These are phyloP conservation scores for Anas platyrhynchos DNA, from an alignment of 2,113 vertebrate genomes.

Conservation along the genomic window DNA sequence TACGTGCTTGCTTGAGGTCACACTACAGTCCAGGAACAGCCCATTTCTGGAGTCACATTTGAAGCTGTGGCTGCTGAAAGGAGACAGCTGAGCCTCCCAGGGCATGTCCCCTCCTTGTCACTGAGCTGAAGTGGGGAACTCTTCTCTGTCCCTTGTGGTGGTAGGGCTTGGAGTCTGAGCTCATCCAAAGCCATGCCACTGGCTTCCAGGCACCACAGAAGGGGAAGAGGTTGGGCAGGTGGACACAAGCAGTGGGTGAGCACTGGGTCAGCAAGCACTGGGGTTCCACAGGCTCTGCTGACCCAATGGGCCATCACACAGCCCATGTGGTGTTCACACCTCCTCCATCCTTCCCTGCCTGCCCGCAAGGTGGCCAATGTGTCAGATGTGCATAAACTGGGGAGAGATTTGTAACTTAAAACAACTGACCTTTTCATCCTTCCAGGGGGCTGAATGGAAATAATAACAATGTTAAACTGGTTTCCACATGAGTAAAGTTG, in stretches of 20 bases:
- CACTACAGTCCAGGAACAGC: not conserved
- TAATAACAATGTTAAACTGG: not conserved
- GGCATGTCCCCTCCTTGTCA: not conserved
- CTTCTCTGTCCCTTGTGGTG: not conserved
- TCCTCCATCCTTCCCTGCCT: not conserved
- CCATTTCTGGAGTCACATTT: not conserved
- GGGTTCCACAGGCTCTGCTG: not conserved
- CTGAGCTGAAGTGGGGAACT: accelerated
- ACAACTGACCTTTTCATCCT: not conserved
- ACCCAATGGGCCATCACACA: accelerated
- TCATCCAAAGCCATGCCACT: not conserved
- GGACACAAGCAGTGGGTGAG: not conserved
- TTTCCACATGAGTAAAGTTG: constrained; percentile 12
- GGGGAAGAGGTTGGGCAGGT: not conserved
- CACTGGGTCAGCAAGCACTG: not conserved
- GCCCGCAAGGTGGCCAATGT: accelerated
- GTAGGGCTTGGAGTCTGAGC: no score
- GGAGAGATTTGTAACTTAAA: not conserved
- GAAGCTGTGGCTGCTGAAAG: not conserved
- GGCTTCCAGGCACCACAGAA: accelerated
- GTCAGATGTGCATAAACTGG: not conserved
- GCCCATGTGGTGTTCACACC: not conserved
- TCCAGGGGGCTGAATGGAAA: not conserved
- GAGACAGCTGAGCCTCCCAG: not conserved
- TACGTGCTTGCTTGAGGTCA: accelerated